A percentile compares a stretch with the other conserved stretches of the same genome.
Evolutionary conservation across 2,888 invertebrate genomes (phyloP).

Genomic region (Mactromeris polynyma): DNA sequence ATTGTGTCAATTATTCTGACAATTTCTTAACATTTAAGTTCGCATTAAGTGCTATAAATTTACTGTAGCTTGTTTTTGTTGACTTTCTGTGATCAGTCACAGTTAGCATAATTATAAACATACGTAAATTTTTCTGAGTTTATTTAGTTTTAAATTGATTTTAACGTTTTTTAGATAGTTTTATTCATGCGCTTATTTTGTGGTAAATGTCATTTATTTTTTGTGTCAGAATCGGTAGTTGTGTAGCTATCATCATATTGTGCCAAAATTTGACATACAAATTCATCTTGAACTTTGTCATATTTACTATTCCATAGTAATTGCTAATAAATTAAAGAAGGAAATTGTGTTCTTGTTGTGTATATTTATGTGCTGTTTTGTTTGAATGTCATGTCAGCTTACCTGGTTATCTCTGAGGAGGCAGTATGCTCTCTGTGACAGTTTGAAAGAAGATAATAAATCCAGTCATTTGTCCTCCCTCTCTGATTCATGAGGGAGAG

Average conservation of each 20-base stretch:
- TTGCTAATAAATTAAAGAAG: slow-evolving; percentile 8
- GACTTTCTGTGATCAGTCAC: background rate
- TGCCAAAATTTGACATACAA: slow-evolving; percentile 8
- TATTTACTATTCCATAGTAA: slow-evolving; percentile 13
- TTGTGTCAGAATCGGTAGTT: background rate
- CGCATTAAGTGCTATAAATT: background rate
- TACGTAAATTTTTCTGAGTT: background rate
- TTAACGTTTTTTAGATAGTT: background rate
- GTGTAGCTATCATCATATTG: slow-evolving; percentile 11
- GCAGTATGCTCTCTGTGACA: no score
- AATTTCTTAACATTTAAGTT: background rate
- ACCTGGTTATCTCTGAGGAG: no score
- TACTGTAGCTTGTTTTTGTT: background rate
- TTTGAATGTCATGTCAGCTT: background rate
- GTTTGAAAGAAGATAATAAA: no score
- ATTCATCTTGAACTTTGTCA: slow-evolving; percentile 18
- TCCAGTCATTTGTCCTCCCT: no score
- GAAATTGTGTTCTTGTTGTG: background rate
- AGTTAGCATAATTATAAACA: background rate
- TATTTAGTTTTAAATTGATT: background rate
- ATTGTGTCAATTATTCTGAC: background rate
- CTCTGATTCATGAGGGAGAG: no score
- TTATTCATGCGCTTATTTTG: background rate
- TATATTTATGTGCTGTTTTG: background rate
- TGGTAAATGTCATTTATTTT: background rate